phyloP scores from a whole-genome alignment of 1,140 invertebrate species.

The Thaumatotibia leucotreta region DNA sequence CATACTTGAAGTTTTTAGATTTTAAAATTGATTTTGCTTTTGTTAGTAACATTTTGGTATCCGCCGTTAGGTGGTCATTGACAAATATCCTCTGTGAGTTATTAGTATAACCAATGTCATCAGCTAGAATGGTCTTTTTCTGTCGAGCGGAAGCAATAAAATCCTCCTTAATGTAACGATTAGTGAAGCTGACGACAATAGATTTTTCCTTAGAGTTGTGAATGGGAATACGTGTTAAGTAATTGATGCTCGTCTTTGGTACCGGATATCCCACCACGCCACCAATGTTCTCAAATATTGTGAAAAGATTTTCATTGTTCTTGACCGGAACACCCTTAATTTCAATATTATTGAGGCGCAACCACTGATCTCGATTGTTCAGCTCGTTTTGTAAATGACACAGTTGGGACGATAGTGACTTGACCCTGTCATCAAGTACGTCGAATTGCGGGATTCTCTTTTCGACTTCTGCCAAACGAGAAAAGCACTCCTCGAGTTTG shows the following conservation, averaged over 20 bases:
- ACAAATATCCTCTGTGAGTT: no score
- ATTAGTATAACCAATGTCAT: no score
- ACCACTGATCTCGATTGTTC: background rate
- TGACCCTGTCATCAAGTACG: background rate
- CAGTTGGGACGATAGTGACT: background rate
- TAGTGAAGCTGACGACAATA: conserved; percentile 22
- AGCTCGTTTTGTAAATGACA: background rate
- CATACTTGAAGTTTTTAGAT: conserved; percentile 12
- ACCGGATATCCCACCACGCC: background rate
- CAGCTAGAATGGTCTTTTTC: no score
- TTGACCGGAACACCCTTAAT: conserved; percentile 21
- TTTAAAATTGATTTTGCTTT: conserved; percentile 17
- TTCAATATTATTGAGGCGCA: conserved; percentile 19
- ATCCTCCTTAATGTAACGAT: conserved; percentile 24
- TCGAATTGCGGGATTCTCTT: background rate
- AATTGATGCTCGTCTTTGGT: conserved; percentile 18
- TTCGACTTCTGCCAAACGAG: background rate
- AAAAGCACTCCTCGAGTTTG: background rate
- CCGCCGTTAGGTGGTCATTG: no score
- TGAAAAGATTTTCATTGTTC: conserved; percentile 20
- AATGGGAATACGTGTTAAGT: conserved; percentile 16
- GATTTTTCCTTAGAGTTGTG: conserved; percentile 20
- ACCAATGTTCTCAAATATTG: conserved; percentile 7
- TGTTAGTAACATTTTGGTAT: conserved; percentile 17
- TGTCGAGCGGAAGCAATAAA: conserved; percentile 22